These are phyloP conservation scores for Edolisoma coerulescens DNA, from an alignment of 2,113 vertebrate species.

Conservation along the genomic window DNA sequence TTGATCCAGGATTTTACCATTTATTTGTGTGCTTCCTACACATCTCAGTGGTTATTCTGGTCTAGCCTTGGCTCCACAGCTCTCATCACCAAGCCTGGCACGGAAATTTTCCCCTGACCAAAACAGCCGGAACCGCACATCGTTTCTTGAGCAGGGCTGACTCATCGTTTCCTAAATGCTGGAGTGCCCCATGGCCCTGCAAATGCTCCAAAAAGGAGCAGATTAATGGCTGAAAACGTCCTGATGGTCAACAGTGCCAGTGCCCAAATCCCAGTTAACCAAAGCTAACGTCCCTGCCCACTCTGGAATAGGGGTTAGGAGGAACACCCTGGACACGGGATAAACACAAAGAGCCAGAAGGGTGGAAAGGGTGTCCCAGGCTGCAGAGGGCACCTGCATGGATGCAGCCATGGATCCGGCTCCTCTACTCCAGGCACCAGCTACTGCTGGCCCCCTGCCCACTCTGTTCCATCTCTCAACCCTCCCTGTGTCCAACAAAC, in stretches of 20 bases:
- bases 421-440: background rate
- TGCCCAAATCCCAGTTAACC: background rate
- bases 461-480: background rate
- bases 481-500: background rate
- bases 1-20: background rate
- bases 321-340: rapidly evolving
- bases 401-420: rapidly evolving
- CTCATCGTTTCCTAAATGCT: background rate
- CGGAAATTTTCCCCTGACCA: background rate
- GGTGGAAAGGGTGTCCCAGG: background rate
- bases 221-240: background rate
- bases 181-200: background rate
- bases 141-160: background rate
- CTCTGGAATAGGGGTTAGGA: background rate
- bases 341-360: background rate
- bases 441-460: background rate
- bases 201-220: background rate
- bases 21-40: background rate
- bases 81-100: background rate
- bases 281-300: background rate
- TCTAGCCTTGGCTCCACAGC: background rate
- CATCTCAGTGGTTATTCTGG: background rate
- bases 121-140: background rate
- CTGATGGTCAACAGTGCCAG: background rate
- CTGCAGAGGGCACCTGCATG: background rate